A percentile compares a stretch with the other conserved stretches of the same genome.
These are phyloP conservation scores for Bungarus multicinctus DNA, from an alignment of 2,113 vertebrate genomes.

Conservation along the genomic window DNA sequence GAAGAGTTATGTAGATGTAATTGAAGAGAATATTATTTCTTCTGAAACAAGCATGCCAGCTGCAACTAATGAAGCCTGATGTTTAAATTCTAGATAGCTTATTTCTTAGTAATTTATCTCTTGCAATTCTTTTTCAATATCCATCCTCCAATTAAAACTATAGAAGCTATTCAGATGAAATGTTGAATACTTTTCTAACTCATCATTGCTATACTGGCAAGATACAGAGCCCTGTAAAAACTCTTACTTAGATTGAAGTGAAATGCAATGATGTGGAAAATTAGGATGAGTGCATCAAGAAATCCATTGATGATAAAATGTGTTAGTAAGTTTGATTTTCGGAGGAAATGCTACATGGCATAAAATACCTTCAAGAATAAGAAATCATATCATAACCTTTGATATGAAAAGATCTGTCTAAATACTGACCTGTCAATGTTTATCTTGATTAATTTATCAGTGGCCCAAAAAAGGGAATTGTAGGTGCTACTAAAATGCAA, in stretches of 20 bases:
- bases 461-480: neutral
- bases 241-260: slow-evolving; percentile 19
- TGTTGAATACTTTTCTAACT: neutral
- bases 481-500: neutral
- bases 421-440: slow-evolving; percentile 7
- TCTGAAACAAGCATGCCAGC: neutral
- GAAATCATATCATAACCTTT: neutral
- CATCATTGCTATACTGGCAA: neutral
- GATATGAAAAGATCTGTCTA: neutral
- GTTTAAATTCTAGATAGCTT: neutral
- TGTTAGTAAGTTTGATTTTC: neutral
- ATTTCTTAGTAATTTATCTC: neutral
- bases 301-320: slow-evolving; percentile 25
- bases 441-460: neutral
- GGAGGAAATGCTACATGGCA: slow-evolving; percentile 12
- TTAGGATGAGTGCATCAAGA: neutral
- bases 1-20: neutral
- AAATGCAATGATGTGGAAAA: slow-evolving; percentile 14
- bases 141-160: neutral
- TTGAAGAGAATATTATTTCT: neutral
- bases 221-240: slow-evolving; percentile 16
- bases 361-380: slow-evolving; percentile 10
- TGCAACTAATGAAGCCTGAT: neutral
- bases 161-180: neutral
- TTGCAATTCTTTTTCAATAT: neutral